Evolutionary conservation across 2,888 invertebrate species (phyloP), one percentile per base, ranked within the genome.

Genomic region (Formica aserva): DNA sequence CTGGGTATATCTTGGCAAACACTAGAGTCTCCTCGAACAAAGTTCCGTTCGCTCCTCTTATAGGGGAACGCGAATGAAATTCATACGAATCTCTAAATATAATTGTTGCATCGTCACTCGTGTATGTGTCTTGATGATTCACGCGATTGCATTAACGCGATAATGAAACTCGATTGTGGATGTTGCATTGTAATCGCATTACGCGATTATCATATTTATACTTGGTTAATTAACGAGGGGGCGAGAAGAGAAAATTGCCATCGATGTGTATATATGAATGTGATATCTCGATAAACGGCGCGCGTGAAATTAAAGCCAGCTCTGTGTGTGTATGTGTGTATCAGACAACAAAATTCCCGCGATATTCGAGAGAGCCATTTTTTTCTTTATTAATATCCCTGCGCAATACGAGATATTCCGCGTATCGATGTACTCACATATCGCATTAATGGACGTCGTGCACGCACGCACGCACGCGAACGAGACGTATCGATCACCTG

Each of bases 401-500:
- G 62, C 78, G 83, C 83, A 83, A 83, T 81, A 48, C 71, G 78
- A 74, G 75, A 69, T 45, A 74, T 57, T 81, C 18, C 65, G 62
- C 52, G 45, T 71, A 65, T 80, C 62, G 76, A 45, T 48, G 55
- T 63, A 77, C 65, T 48, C 78, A 67, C 71, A 82, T 75, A 29
- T 75, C 38, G 57, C 83, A 57, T 80, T 82, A 82, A 85, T 82
- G 85, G 63, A 82, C 57, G 74, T 57, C 52, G 45, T 52, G 65
- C 67, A 45, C 57, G 69, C 74, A 62, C 15, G 60, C 15, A 18
- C 15, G 77, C 71, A 29, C 11, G 82, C 26, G 78, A 41, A 55
- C 74, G 63, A 41, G 38, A 65, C 29, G 62, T 74, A 62, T 66
- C 57, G 82, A 84, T 82, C 77, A 77, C 69, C 77, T 77, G 77